Evolutionary conservation across 1,140 invertebrate species (phyloP).

Genomic region (Saccostrea cuccullata): DNA sequence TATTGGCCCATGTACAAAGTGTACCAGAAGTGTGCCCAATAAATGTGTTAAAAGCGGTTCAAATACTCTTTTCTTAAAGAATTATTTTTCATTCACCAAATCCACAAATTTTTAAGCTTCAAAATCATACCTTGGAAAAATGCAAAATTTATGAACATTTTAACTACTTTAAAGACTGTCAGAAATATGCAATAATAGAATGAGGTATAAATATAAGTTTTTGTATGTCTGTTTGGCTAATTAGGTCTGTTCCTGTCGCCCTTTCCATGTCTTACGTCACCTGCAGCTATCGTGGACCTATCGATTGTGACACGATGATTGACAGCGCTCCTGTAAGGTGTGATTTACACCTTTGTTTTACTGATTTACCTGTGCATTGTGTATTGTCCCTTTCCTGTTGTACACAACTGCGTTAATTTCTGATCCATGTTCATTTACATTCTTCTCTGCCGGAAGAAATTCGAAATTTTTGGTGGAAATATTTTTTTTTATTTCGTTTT

Average conservation of each 20-base stretch:
- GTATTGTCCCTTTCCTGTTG: neutral
- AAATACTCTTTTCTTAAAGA: no score
- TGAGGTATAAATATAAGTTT: no score
- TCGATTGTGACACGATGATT: slow-evolving; percentile 12
- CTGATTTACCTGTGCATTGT: slow-evolving; percentile 14
- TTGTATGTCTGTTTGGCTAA: neutral
- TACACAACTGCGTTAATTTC: neutral
- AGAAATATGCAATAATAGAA: no score
- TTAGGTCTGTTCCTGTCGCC: neutral
- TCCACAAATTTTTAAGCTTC: no score
- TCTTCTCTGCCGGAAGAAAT: neutral
- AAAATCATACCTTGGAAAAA: no score
- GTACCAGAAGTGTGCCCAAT: no score
- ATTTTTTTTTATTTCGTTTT: neutral
- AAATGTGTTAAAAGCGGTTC: no score
- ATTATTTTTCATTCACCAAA: no score
- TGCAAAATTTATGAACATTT: no score
- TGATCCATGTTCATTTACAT: neutral
- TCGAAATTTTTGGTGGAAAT: neutral
- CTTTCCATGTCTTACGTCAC: neutral
- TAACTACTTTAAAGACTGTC: no score
- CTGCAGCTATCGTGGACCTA: neutral
- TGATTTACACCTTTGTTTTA: slow-evolving; percentile 22
- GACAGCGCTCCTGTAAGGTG: neutral
- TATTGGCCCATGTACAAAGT: no score